Evolutionary conservation across 92 coral and sea anemone genomes (phyloP).

Genomic region (Meandrina meandrites): DNA sequence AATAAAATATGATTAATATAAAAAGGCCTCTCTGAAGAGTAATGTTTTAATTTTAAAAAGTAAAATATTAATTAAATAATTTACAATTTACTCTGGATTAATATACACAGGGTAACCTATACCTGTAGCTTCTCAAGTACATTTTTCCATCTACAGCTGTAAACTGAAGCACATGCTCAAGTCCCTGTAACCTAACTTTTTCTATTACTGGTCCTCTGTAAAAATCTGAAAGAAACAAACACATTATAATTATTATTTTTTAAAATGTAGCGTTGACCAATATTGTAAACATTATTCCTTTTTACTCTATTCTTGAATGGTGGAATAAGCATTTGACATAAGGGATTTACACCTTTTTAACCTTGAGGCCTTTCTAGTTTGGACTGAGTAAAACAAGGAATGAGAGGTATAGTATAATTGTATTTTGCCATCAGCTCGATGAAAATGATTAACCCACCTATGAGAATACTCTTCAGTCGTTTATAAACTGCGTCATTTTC

Average conservation of each 20-base stretch:
- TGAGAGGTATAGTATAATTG: background rate
- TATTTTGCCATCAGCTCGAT: background rate
- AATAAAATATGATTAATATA: no score
- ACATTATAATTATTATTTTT: background rate
- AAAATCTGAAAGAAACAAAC: conserved; percentile 58
- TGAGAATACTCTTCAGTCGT: conserved; percentile 85
- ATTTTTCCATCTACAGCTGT: conserved; percentile 82
- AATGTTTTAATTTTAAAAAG: no score
- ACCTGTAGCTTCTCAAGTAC: conserved; percentile 93
- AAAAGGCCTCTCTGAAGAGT: no score
- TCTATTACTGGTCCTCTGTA: conserved; percentile 88
- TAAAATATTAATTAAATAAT: no score
- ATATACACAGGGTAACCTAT: background rate
- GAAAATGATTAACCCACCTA: conserved; percentile 53
- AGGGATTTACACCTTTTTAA: no score
- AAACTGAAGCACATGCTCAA: conserved; percentile 91
- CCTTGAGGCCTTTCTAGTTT: no score
- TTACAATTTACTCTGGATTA: no score
- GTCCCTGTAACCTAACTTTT: conserved; percentile 86
- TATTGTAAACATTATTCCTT: background rate
- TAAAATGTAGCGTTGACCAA: no score
- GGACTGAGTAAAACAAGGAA: background rate
- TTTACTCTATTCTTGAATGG: background rate
- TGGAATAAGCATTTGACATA: no score
- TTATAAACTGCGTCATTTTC: conserved; percentile 78